Evolutionary conservation across 2,888 invertebrate species (phyloP), one percentile per base, ranked within the genome.

Genomic region (Diadegma fenestrale): DNA sequence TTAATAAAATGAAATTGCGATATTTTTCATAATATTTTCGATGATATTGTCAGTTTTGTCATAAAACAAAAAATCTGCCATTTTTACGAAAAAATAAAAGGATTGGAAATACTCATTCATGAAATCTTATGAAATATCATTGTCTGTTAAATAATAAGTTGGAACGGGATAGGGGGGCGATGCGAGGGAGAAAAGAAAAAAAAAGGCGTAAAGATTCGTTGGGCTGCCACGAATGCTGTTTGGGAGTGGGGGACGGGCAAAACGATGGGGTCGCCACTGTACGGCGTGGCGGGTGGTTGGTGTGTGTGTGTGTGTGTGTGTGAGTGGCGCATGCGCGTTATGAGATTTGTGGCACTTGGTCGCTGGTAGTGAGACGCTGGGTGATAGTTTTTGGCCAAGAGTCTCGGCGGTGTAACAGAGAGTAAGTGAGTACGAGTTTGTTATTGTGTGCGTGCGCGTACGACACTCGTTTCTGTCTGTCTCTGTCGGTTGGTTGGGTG

Each of bases 261-360:
- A 72, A 30, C n/a, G 54, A 54, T 72, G 81, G 80, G 8, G 37
- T 37, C 80, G 84, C 26, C 33, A 64, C 64, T 61, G 80, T 78
- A 69, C 37, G 58, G 51, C 30, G 5, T 17, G 22, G n/a, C 6
- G 19, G 37, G 37, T 43, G 6, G 73, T 61, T 43, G 43, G 73
- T 43, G 45, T 63, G 48, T 22, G 80, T 76, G 58, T 30, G 73
- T 43, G 45, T 63, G 48, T 22, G 80, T 76, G 58, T 30, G 41
- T 54, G 43, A 64, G 19, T 61, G 89, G 94, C 95, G 95, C 96
- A 95, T 95, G 96, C 96, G 96, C 95, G 95, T 91, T 95, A 92
- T 90, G 89, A 90, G 89, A 92, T 95, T 95, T 95, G 93, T 93
- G 94, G 94, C 94, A 96, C 96, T 96, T 96, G 95, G 86, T 45